Evolutionary conservation across 2,797 vertebrate genomes (phyloP).

Genomic region (Typhlichthys eigenmanni): DNA sequence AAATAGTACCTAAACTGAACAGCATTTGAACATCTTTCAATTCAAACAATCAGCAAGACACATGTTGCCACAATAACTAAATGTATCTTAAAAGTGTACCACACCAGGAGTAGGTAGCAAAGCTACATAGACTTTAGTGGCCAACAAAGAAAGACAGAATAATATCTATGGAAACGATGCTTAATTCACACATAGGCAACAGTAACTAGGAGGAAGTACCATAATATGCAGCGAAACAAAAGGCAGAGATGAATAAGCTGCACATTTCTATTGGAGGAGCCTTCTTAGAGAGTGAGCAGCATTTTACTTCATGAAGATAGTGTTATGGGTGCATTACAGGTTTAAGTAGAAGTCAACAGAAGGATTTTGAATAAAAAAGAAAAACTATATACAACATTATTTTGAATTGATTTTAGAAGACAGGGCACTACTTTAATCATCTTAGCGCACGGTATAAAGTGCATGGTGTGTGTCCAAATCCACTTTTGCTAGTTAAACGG

Average conservation of each 20-base stretch:
- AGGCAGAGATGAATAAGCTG: background rate
- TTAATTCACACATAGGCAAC: constrained; percentile 22
- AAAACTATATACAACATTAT: too few species aligned
- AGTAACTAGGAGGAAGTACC: constrained; percentile 24
- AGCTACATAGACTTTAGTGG: constrained; percentile 15
- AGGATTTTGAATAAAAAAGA: background rate
- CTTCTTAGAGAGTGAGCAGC: background rate
- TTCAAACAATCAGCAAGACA: too few species aligned
- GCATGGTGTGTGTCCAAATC: too few species aligned
- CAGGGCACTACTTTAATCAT: too few species aligned
- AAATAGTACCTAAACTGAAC: too few species aligned
- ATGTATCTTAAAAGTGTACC: constrained; percentile 19
- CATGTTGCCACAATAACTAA: too few species aligned
- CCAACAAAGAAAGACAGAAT: constrained; percentile 28
- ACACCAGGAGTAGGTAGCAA: constrained; percentile 25
- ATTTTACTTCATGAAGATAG: background rate
- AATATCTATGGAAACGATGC: constrained; percentile 61
- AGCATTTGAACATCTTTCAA: too few species aligned
- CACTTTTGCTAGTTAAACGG: too few species aligned
- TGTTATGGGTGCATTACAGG: too few species aligned
- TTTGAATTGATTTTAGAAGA: too few species aligned
- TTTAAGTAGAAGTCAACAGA: background rate
- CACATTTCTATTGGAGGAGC: constrained; percentile 1
- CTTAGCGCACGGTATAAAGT: too few species aligned
- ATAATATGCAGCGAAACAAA: background rate